Evolutionary conservation across 2,113 vertebrate genomes (phyloP), one percentile per base, ranked within the genome.

Genomic region (Beaufortia kweichowensis): DNA sequence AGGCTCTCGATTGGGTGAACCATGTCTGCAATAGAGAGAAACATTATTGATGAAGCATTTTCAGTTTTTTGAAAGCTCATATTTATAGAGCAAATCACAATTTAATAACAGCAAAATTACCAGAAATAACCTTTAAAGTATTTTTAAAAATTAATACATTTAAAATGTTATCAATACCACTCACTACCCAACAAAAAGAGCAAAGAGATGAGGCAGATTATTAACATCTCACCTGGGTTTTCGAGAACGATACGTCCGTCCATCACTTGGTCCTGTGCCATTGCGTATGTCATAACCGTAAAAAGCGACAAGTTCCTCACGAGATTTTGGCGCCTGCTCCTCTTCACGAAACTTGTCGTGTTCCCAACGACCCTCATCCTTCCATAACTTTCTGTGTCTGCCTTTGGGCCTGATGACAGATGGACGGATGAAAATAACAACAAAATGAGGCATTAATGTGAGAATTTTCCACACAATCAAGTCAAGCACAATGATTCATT

Each of bases 271-370:
- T 48, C 93, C 92, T 21, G 94, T 92, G 17, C 94, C 92, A 0
- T 95, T 97, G 0, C 97, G 90, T 85, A 99, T 98, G 86, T 99
- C 97, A 1, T 99, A 99, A 0, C 97, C 97, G 0, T 99, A 99
- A n/a, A 95, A 90, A 0, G 96, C 93, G 0, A 99, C 93, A 56
- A 99, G 93, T 85, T 99, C 97, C 76, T 97, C 95, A 4, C 96
- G 92, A 62, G 94, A 95, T 86, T 99, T 99, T 0, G 97, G 97
- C 4, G 95, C 96, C 85, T 99, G 97, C 75, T 99, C 97, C 11
- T 99, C 97, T 88, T 99, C 97, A 21, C 95, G 91, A 88, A 98
- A 99, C n/a, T 86, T 92, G 84, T 99, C 97, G 0, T 99, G 97
- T 1, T 95, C 95, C 97, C 97, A 99, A 35, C 96, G 93, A 2